A percentile compares a stretch with the other conserved stretches of the same genome.
phyloP scores from a whole-genome alignment of 2,113 vertebrate genomes.

The Podiceps cristatus region DNA sequence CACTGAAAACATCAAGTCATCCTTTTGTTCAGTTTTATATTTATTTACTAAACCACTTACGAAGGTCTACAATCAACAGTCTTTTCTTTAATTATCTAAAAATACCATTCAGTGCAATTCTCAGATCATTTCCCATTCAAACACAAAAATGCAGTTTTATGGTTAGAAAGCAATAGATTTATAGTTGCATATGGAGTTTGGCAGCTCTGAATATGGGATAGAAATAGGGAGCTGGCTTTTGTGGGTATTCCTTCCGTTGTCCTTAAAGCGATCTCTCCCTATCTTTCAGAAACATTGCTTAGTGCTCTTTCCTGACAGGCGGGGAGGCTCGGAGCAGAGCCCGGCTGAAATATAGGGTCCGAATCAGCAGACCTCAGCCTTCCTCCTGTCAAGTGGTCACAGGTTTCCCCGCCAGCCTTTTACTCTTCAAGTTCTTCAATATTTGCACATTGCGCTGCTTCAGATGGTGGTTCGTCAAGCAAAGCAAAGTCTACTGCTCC shows the following conservation, averaged over 20 bases:
- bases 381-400: not conserved
- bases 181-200: not conserved
- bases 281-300: constrained; percentile 32
- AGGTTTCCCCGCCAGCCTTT: not conserved
- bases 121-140: constrained; percentile 28
- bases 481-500: not conserved
- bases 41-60: constrained; percentile 39
- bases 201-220: not conserved
- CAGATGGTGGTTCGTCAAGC: not conserved
- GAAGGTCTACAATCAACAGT: not conserved
- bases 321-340: not conserved
- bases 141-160: not conserved
- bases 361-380: constrained; percentile 13
- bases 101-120: constrained; percentile 5
- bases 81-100: constrained; percentile 11
- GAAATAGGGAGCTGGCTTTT: not conserved
- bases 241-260: not conserved
- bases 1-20: not conserved
- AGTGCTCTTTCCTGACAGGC: not conserved
- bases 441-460: not conserved
- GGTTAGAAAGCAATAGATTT: not conserved
- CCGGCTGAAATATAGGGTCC: not conserved
- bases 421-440: not conserved
- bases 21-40: constrained; percentile 21
- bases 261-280: not conserved